Evolutionary conservation across 2,888 invertebrate genomes (phyloP).

Genomic region (Apamea monoglypha): DNA sequence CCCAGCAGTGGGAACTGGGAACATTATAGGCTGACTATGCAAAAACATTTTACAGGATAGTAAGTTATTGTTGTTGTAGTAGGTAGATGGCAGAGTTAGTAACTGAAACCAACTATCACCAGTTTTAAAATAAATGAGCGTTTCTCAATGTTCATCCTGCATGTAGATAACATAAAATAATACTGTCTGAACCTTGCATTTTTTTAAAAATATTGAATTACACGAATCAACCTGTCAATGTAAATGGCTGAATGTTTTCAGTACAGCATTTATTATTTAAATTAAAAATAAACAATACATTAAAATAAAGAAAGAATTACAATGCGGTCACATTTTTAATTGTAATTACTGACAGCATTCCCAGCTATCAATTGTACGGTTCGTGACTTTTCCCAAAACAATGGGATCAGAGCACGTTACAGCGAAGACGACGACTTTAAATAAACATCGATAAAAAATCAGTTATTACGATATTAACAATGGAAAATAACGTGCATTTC

Average conservation of each 20-base stretch:
- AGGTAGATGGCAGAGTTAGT: background rate
- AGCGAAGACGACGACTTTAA: slow-evolving; percentile 78
- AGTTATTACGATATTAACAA: slow-evolving; percentile 73
- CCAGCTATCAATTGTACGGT: slow-evolving; percentile 79
- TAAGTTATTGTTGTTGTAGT: background rate
- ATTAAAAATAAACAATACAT: slow-evolving; percentile 68
- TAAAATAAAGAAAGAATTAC: slow-evolving; percentile 66
- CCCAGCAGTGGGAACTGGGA: background rate
- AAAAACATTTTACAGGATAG: background rate
- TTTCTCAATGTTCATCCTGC: background rate
- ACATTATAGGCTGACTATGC: background rate
- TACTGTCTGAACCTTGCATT: background rate
- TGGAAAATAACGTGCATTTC: slow-evolving; percentile 66
- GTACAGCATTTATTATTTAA: slow-evolving; percentile 37
- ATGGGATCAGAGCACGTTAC: slow-evolving; percentile 80
- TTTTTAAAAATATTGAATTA: background rate
- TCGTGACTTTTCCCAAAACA: slow-evolving; percentile 89
- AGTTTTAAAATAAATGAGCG: background rate
- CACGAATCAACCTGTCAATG: slow-evolving; percentile 8
- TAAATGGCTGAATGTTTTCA: background rate
- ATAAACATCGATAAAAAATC: slow-evolving; percentile 80
- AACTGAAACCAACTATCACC: background rate
- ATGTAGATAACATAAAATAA: background rate
- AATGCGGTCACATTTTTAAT: slow-evolving; percentile 75
- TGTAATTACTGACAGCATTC: slow-evolving; percentile 78